Conservation (phyloP, 1,140 invertebrate genomes). For the Drosophila nikananu region DNA sequence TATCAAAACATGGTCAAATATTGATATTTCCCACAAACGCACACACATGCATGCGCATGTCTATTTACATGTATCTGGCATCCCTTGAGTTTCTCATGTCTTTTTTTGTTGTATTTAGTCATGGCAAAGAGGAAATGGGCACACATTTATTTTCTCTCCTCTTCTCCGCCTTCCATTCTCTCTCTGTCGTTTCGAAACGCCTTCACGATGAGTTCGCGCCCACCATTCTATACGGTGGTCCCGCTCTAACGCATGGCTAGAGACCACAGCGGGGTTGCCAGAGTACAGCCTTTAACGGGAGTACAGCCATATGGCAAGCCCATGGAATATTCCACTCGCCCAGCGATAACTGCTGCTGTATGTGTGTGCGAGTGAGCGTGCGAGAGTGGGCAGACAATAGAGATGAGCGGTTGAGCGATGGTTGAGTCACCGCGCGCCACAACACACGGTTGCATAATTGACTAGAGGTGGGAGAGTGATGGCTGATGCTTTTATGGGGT, state of each 20-base stretch:
- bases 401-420: slow-evolving; percentile 49
- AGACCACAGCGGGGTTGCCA: slow-evolving; percentile 57
- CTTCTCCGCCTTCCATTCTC: background rate
- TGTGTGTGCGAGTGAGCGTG: slow-evolving; percentile 2
- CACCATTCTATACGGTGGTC: slow-evolving; percentile 12
- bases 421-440: slow-evolving; percentile 50
- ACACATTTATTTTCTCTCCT: slow-evolving; percentile 37
- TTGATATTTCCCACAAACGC: slow-evolving; percentile 22
- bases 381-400: slow-evolving; percentile 42
- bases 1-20: slow-evolving; percentile 25
- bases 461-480: slow-evolving; percentile 32
- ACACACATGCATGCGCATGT: background rate
- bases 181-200: slow-evolving; percentile 32
- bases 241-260: slow-evolving; percentile 38
- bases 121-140: slow-evolving; percentile 38
- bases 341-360: slow-evolving; percentile 16
- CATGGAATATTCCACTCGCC: slow-evolving; percentile 73
- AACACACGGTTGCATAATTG: slow-evolving; percentile 52
- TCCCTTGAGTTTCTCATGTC: slow-evolving; percentile 31
- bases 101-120: slow-evolving; percentile 26
- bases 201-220: slow-evolving; percentile 18
- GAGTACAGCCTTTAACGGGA: slow-evolving; percentile 30
- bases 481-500: slow-evolving; percentile 23
- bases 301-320: slow-evolving; percentile 60
- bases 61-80: slow-evolving; percentile 34